phyloP scores from a whole-genome alignment of 2,888 invertebrate genomes.

The Hirtodrosophila cameraria region DNA sequence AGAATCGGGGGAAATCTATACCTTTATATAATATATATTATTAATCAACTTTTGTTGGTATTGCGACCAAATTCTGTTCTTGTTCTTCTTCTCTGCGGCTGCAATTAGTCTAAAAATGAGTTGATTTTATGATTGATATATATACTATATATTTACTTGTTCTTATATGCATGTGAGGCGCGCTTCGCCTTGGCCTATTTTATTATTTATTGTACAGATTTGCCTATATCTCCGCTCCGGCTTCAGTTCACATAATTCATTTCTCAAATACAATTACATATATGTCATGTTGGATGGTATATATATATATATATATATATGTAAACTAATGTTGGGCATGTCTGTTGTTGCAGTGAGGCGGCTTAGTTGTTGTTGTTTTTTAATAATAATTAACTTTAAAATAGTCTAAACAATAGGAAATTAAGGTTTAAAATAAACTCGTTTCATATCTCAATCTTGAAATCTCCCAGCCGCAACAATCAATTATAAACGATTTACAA shows the following conservation, averaged over 20 bases:
- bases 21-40: conserved; percentile 9
- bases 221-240: conserved; percentile 18
- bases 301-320: conserved; percentile 19
- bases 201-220: conserved; percentile 46
- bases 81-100: conserved; percentile 24
- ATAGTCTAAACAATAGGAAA: conserved; percentile 38
- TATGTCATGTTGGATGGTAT: conserved; percentile 4
- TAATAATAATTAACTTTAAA: conserved; percentile 46
- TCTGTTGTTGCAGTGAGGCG: conserved; percentile 28
- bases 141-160: conserved; percentile 1
- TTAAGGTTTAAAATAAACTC: conserved; percentile 30
- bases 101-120: conserved; percentile 56
- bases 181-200: conserved; percentile 26
- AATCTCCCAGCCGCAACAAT: conserved; percentile 12
- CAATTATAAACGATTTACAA: conserved; percentile 15
- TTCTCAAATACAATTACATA: conserved; percentile 46
- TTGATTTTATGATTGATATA: conserved; percentile 20
- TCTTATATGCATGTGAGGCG: conserved; percentile 5
- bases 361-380: conserved; percentile 23
- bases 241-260: conserved; percentile 53
- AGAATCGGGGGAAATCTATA: conserved; percentile 36
- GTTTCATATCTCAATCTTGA: conserved; percentile 1
- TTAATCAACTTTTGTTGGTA: conserved; percentile 5
- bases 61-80: conserved; percentile 21
- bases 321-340: conserved; percentile 30